Evolutionary conservation across 2,888 invertebrate genomes (phyloP), one percentile per base, ranked within the genome.

Genomic region (Stenurella melanura): DNA sequence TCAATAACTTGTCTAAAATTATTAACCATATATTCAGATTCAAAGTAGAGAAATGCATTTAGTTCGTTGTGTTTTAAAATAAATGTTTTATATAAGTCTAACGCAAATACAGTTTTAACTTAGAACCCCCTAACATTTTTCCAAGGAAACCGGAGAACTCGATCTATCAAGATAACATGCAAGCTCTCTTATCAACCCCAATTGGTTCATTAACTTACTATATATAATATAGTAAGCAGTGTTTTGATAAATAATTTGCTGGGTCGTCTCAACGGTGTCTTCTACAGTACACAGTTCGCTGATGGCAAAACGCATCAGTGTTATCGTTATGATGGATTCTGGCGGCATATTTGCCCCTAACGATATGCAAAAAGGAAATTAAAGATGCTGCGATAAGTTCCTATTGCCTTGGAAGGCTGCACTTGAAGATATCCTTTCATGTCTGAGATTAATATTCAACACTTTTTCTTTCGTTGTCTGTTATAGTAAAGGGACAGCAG

Each of bases 311-410:
- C 83, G 84, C 89, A 89, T 88, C 88, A 88, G 85, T 86, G 87
- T 88, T 89, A 89, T 89, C 89, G 86, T 83, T 81, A 85, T 89
- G 88, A 88, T 89, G 89, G 88, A 89, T 89, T 87, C 87, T 85
- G 85, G 86, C 86, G 85, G 87, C 86, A 87, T 88, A 88, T 88
- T 88, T 86, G 86, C 86, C 86, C 87, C 86, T 86, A 87, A 88
- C 88, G 89, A 89, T 88, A 89, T 88, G 88, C 88, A 87, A 87
- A 87, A 87, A 88, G 89, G 89, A 89, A 89, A 89, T 89, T 89
- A 89, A 89, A 89, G 89, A 89, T 89, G 84, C 79, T 75, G 79
- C 87, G 89, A 89, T 89, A 89, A 88, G 87, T 85, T 79, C 82
- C 78, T 83, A 84, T 84, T 83, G 85, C 80, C 84, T 82, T 76